Base-by-base conservation (phyloP, 1,140 invertebrate genomes). In the Battus philenor region DNA sequence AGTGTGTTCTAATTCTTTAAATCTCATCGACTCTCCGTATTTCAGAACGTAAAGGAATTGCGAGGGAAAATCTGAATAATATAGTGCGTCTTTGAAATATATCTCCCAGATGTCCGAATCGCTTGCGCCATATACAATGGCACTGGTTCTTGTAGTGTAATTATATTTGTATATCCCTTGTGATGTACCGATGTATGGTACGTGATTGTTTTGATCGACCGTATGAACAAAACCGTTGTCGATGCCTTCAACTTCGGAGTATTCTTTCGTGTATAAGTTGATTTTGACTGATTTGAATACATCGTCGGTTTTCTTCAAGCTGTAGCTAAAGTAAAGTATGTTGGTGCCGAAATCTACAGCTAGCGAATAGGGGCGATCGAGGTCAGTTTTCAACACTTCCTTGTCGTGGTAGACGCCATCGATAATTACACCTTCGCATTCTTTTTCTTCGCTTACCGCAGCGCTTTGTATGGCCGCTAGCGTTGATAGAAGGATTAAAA, bases 91-190 rank as follows among this genome's bases (percentile, higher is more conserved):
- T 34, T 76, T 74, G 49, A 50, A 79, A 32, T 62, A 82, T 44
- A 82, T 18, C 11, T 41, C 50, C 78, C 78, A 82, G 15, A 82
- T 65, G 18, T 74, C 51, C 0, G 36, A 39, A 7, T 53, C 62
- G 13, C 31, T 51, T 13, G 38, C 61, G 3, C 50, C 63, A 11
- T 66, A 13, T 3, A 62, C 41, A 47, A 65, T 52, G 4, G 63
- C 61, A 51, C 53, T 54, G 15, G 76, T 66, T 6, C n/a, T n/a
- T 0, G 30, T 50, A 10, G 41, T 58, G 3, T 60, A 44, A 16
- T 75, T 53, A 9, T 74, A 80, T 59, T 73, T 74, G 15, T 76
- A 82, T 12, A 82, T 54, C 1, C 78, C 78, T 8, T 74, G 54
- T 11, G 63, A 64, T 3, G 64, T 69, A 9, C 79, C 79, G 9